Conservation (phyloP, 2,113 vertebrate genomes). For the Gadus chalcogrammus region DNA sequence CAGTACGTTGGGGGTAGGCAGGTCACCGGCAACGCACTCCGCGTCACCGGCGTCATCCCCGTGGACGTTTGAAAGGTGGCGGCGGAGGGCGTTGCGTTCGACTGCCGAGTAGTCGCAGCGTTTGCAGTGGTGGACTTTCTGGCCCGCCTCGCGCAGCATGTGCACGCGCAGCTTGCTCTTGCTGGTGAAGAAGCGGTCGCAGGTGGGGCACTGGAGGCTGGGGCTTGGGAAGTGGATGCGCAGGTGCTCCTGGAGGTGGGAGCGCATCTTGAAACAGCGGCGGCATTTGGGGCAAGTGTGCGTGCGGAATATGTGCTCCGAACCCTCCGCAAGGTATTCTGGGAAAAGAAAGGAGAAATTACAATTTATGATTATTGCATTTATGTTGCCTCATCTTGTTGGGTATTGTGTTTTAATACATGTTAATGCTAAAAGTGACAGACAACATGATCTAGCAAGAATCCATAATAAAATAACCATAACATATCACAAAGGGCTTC, state of each 20-base stretch:
- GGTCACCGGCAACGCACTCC: slow-evolving; percentile 42
- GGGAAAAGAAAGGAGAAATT: slow-evolving; percentile 14
- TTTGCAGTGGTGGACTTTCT: slow-evolving; percentile 84
- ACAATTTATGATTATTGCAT: too few relatives aligned
- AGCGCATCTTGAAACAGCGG: slow-evolving; percentile 94
- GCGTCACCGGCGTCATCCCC: slow-evolving; percentile 59
- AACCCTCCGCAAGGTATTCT: slow-evolving; percentile 73
- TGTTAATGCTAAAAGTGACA: too few relatives aligned
- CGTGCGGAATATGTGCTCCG: slow-evolving; percentile 85
- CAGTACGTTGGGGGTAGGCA: slow-evolving; percentile 46
- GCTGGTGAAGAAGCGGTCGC: slow-evolving; percentile 91
- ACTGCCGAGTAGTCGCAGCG: slow-evolving; percentile 89
- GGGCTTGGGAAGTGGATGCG: slow-evolving; percentile 91
- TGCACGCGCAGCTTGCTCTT: slow-evolving; percentile 94
- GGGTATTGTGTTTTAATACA: too few relatives aligned
- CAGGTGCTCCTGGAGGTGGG: slow-evolving; percentile 89
- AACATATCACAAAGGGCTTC: too few relatives aligned
- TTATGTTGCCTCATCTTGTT: too few relatives aligned
- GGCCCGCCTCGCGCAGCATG: slow-evolving; percentile 82
- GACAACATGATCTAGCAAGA: too few relatives aligned
- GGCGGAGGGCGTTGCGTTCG: slow-evolving; percentile 85
- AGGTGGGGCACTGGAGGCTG: slow-evolving; percentile 89
- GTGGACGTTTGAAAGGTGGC: slow-evolving; percentile 86
- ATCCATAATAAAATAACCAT: too few relatives aligned
- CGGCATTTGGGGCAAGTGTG: slow-evolving; percentile 92